phyloP scores from a whole-genome alignment of 1,140 invertebrate genomes.

The Goniozus legneri region DNA sequence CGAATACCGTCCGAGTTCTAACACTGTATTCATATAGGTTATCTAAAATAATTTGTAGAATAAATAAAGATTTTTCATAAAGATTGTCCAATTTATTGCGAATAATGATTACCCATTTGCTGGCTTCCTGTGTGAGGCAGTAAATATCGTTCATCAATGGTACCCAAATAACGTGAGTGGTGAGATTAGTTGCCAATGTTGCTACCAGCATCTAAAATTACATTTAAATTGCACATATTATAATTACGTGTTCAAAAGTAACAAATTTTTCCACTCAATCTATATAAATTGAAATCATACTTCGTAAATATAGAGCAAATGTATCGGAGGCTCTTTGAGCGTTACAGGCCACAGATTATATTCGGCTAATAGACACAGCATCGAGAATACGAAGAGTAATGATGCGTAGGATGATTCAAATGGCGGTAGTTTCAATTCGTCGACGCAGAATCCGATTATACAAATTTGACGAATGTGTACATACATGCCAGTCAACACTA shows the following conservation, averaged over 20 bases:
- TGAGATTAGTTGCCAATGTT: constrained; percentile 44
- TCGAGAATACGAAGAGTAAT: constrained; percentile 42
- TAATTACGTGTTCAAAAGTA: neutral
- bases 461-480: constrained; percentile 47
- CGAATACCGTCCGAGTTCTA: constrained; percentile 26
- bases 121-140: constrained; percentile 43
- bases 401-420: constrained; percentile 45
- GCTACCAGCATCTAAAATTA: constrained; percentile 41
- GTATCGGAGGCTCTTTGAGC: constrained; percentile 46
- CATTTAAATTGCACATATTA: neutral
- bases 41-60: constrained; percentile 32
- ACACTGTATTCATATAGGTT: constrained; percentile 28
- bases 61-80: no score
- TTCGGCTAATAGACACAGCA: constrained; percentile 45
- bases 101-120: constrained; percentile 42
- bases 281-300: constrained; percentile 20
- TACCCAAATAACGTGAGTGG: constrained; percentile 42
- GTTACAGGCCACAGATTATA: constrained; percentile 49
- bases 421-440: constrained; percentile 22
- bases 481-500: constrained; percentile 45
- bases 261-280: neutral
- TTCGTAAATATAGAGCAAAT: constrained; percentile 48
- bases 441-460: constrained; percentile 45
- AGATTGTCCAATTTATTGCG: no score
- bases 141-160: constrained; percentile 40